A percentile compares a stretch with the other conserved stretches of the same genome.
Evolutionary conservation across 2,888 invertebrate genomes (phyloP).

Genomic region (Limenitis camilla): DNA sequence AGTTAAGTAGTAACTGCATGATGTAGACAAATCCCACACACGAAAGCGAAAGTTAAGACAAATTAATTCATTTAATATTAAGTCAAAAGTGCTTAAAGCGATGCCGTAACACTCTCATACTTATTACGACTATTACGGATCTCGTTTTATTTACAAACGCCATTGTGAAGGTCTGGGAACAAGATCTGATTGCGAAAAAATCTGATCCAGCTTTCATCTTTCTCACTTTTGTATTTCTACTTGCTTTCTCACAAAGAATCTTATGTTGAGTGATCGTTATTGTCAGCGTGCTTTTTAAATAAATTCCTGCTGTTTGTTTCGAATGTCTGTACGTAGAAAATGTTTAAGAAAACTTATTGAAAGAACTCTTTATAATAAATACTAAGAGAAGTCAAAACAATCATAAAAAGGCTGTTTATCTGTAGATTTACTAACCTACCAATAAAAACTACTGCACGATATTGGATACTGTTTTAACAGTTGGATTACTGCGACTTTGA

Average conservation of each 20-base stretch:
- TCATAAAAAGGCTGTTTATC: too few relatives aligned
- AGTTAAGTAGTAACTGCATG: not conserved
- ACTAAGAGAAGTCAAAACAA: too few relatives aligned
- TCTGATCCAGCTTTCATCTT: constrained; percentile 44
- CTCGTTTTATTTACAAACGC: constrained; percentile 31
- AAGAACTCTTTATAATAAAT: too few relatives aligned
- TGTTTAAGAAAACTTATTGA: too few relatives aligned
- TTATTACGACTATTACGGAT: constrained; percentile 28
- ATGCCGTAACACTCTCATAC: constrained; percentile 54
- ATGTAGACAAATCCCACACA: constrained; percentile 23
- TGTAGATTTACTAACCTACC: too few relatives aligned
- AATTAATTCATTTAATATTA: constrained; percentile 40
- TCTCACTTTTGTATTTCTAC: constrained; percentile 44
- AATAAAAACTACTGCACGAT: too few relatives aligned
- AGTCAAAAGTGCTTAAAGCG: constrained; percentile 38
- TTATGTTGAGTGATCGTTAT: constrained; percentile 14
- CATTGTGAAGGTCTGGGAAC: constrained; percentile 40
- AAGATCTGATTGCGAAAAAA: constrained; percentile 32
- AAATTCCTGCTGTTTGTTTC: too few relatives aligned
- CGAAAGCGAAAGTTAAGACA: constrained; percentile 39
- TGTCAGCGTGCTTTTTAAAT: constrained; percentile 3
- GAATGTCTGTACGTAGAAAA: too few relatives aligned
- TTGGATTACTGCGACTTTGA: too few relatives aligned
- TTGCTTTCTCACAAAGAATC: constrained; percentile 25
- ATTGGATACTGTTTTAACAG: too few relatives aligned